Evolutionary conservation across 2,888 invertebrate species (phyloP).

Genomic region (Xanthia icteritia): DNA sequence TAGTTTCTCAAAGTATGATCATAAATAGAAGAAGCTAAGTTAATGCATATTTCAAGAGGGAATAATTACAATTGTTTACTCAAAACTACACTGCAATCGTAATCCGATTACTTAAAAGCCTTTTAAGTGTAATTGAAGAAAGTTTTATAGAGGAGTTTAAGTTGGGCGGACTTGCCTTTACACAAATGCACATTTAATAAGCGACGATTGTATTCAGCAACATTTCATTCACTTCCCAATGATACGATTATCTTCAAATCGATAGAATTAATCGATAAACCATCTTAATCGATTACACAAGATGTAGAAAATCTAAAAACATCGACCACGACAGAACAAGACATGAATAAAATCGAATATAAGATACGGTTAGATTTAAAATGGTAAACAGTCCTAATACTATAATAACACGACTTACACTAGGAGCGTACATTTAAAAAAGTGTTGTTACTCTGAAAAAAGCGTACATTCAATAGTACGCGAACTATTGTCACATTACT

Average conservation of each 20-base stretch:
- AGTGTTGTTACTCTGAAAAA: conserved; percentile 68
- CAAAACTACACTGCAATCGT: neutral
- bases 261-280: neutral
- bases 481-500: conserved; percentile 74
- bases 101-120: neutral
- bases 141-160: neutral
- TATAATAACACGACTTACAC: conserved; percentile 69
- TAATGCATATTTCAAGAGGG: neutral
- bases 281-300: conserved; percentile 13
- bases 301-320: neutral
- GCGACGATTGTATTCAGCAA: neutral
- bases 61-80: neutral
- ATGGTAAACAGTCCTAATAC: conserved; percentile 66
- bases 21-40: neutral
- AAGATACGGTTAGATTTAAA: conserved; percentile 64
- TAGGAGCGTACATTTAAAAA: conserved; percentile 71
- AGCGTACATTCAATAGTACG: conserved; percentile 71
- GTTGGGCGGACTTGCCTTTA: neutral
- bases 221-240: neutral
- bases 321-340: conserved; percentile 48
- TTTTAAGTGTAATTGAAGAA: too few species aligned
- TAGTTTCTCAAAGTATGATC: neutral
- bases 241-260: neutral
- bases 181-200: neutral
- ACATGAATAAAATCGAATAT: conserved; percentile 39